These are phyloP conservation scores for Alsophila aescularia DNA, from an alignment of 2,888 invertebrate species.

Conservation along the genomic window DNA sequence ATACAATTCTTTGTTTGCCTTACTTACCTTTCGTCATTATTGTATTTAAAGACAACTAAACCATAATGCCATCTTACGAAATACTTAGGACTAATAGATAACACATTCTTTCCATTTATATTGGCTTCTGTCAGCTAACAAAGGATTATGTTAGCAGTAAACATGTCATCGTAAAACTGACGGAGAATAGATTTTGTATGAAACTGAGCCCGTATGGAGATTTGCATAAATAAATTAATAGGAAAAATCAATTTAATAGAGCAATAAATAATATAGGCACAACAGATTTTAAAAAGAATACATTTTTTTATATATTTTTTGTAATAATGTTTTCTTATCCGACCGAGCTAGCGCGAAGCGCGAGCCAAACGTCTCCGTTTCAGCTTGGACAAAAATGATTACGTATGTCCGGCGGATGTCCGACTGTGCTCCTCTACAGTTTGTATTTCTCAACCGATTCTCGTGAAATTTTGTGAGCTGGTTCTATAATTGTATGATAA, in stretches of 20 bases:
- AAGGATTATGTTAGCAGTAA: conserved; percentile 1
- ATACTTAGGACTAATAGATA: conserved; percentile 1
- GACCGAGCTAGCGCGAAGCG: too few relatives aligned
- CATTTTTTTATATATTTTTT: too few relatives aligned
- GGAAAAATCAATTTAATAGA: neutral
- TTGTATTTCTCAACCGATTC: too few relatives aligned
- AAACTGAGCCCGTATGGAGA: neutral
- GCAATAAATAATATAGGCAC: too few relatives aligned
- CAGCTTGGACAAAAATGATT: too few relatives aligned
- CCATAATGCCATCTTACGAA: neutral
- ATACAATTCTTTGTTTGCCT: neutral
- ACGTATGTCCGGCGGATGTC: too few relatives aligned
- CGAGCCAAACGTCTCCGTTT: too few relatives aligned
- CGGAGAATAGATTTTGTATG: neutral
- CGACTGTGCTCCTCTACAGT: too few relatives aligned
- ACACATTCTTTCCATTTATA: conserved; percentile 1
- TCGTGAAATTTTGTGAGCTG: too few relatives aligned
- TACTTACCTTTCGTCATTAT: neutral
- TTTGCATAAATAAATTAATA: neutral
- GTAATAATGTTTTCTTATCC: too few relatives aligned
- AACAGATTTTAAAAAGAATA: too few relatives aligned
- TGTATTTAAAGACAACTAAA: neutral
- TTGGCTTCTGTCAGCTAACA: neutral
- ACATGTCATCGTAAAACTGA: conserved; percentile 5
- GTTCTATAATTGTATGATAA: too few relatives aligned